These are phyloP conservation scores for Psix sp. DNA, from an alignment of 1,140 invertebrate genomes.

Conservation along the genomic window DNA sequence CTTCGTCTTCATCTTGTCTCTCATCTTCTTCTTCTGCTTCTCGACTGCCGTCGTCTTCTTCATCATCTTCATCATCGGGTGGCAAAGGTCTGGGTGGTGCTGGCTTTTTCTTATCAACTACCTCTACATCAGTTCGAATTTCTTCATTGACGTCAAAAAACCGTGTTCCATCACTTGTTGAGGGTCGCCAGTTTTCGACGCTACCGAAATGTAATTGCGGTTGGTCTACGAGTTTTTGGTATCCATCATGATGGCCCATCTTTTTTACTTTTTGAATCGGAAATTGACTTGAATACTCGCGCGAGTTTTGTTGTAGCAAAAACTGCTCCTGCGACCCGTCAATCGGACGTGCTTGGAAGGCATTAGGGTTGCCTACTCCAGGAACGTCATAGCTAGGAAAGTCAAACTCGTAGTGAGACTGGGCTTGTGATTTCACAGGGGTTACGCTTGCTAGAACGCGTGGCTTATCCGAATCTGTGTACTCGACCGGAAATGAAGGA, in stretches of 20 bases:
- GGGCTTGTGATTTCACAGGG: conserved; percentile 46
- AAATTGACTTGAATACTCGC: conserved; percentile 56
- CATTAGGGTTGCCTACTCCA: conserved; percentile 16
- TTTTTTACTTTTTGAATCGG: conserved; percentile 50
- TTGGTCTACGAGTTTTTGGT: conserved; percentile 65
- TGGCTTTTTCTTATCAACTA: conserved; percentile 69
- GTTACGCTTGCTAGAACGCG: conserved; percentile 44
- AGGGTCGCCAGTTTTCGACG: conserved; percentile 9
- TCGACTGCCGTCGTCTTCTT: conserved; percentile 42
- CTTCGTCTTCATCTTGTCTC: conserved; percentile 31
- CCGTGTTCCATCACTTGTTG: not conserved
- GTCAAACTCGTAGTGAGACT: conserved; percentile 42
- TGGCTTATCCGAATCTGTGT: conserved; percentile 48
- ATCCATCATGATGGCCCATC: conserved; percentile 35
- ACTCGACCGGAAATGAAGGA: conserved; percentile 31
- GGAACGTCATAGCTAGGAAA: conserved; percentile 41
- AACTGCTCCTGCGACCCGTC: conserved; percentile 52
- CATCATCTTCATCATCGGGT: conserved; percentile 48
- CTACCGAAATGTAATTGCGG: conserved; percentile 68
- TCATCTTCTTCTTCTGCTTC: conserved; percentile 44
- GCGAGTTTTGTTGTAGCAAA: conserved; percentile 52
- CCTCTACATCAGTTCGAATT: conserved; percentile 68
- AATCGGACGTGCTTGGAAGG: conserved; percentile 12
- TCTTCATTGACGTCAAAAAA: conserved; percentile 46
- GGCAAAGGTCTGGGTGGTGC: conserved; percentile 45